phyloP scores from a whole-genome alignment of 2,888 invertebrate species.

The Parnassius glacialis region DNA sequence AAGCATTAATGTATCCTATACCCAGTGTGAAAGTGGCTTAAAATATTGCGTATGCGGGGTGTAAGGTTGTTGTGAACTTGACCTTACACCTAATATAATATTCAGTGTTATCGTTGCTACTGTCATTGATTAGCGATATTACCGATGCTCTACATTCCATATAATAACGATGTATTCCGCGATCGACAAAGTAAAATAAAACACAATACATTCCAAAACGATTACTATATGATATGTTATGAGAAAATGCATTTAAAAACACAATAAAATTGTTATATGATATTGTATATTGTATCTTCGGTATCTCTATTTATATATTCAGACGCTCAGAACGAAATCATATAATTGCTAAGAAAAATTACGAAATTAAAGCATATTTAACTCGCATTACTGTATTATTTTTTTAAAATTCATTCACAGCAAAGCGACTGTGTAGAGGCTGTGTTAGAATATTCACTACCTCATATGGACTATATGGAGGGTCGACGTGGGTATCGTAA shows the following conservation, averaged over 20 bases:
- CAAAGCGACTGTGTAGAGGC: too few species aligned
- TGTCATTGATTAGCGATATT: constrained; percentile 39
- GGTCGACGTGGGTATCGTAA: too few species aligned
- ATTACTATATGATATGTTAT: constrained; percentile 52
- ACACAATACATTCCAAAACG: constrained; percentile 69
- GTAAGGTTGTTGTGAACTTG: constrained; percentile 12
- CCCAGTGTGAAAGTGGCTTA: constrained; percentile 39
- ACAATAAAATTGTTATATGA: constrained; percentile 62
- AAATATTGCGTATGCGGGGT: constrained; percentile 6
- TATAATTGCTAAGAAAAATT: constrained; percentile 80
- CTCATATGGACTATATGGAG: too few species aligned
- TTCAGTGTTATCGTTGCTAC: constrained; percentile 36
- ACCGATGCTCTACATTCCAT: constrained; percentile 51
- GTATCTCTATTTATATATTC: constrained; percentile 72
- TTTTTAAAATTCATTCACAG: constrained; percentile 22
- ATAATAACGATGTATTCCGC: constrained; percentile 41
- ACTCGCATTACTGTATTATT: constrained; percentile 58
- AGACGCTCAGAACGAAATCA: constrained; percentile 76
- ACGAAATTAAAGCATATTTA: constrained; percentile 81
- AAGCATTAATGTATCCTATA: constrained; percentile 41
- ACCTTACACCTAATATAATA: constrained; percentile 10
- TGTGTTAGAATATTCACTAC: too few species aligned
- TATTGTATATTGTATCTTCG: constrained; percentile 63
- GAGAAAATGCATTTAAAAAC: constrained; percentile 71
- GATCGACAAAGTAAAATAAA: constrained; percentile 45